These are phyloP conservation scores for Cetonia aurata DNA, from an alignment of 2,888 invertebrate genomes.

Conservation along the genomic window DNA sequence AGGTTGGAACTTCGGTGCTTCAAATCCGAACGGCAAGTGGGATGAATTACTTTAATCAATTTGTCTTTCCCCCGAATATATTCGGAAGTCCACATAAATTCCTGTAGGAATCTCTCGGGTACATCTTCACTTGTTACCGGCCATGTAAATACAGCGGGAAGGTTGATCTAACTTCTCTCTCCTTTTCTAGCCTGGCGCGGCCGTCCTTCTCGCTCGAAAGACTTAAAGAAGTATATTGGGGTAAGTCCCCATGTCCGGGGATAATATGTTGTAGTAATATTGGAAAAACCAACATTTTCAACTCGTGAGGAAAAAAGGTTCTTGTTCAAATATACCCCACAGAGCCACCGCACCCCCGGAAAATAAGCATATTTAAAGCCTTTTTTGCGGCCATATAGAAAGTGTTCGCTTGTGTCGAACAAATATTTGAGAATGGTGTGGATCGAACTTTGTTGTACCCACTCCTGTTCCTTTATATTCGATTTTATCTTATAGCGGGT, in stretches of 20 bases:
- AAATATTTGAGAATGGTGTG: conserved; percentile 9
- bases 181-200: conserved; percentile 42
- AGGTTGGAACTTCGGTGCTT: neutral
- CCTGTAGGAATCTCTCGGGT: conserved; percentile 34
- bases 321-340: conserved; percentile 3
- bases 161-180: conserved; percentile 45
- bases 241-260: conserved; percentile 15
- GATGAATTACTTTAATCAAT: conserved; percentile 29
- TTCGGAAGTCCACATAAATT: conserved; percentile 47
- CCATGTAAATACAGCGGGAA: conserved; percentile 48
- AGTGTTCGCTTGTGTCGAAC: neutral
- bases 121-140: conserved; percentile 49
- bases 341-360: neutral
- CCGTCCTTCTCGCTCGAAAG: conserved; percentile 40
- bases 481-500: no score
- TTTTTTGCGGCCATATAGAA: neutral
- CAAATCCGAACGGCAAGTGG: no score
- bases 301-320: neutral
- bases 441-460: no score
- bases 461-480: no score
- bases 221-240: conserved; percentile 18
- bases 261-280: conserved; percentile 22
- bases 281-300: conserved; percentile 21
- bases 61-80: conserved; percentile 20
- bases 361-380: conserved; percentile 25